These are phyloP conservation scores for Drosophila virilis DNA, from an alignment of 1,140 invertebrate species.

Conservation along the genomic window DNA sequence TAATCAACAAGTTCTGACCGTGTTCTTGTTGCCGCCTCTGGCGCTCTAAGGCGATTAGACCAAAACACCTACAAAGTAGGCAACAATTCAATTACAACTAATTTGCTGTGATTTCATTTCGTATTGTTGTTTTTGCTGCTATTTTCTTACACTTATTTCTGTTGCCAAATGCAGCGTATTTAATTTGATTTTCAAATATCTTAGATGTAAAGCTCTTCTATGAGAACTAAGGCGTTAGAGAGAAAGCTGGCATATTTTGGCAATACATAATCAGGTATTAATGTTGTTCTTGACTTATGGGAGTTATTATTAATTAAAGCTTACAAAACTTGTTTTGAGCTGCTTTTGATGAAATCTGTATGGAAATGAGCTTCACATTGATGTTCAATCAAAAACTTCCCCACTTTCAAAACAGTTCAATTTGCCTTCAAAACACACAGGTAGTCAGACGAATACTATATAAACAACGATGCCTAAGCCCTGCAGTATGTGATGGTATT, in stretches of 20 bases:
- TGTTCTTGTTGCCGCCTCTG: slow-evolving; percentile 16
- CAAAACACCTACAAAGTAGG: slow-evolving; percentile 45
- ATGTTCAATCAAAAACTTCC: no score
- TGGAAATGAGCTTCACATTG: no score
- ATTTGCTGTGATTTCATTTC: slow-evolving; percentile 74
- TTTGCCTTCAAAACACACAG: no score
- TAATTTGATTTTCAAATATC: slow-evolving; percentile 56
- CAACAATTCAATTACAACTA: slow-evolving; percentile 80
- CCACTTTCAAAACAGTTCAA: no score
- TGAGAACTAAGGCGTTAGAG: neutral
- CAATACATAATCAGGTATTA: no score
- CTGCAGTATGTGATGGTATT: neutral
- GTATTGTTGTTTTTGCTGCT: slow-evolving; percentile 20
- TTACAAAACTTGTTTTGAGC: no score
- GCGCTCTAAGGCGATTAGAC: slow-evolving; percentile 70
- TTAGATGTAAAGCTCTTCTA: slow-evolving; percentile 12
- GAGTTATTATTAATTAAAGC: no score
- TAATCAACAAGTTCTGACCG: slow-evolving; percentile 68
- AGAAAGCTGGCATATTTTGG: no score
- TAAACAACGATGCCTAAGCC: neutral
- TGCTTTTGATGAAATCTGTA: no score
- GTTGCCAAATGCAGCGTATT: slow-evolving; percentile 49
- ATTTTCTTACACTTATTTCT: slow-evolving; percentile 28
- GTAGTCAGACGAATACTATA: no score
- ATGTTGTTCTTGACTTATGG: no score